Base-by-base conservation (phyloP, 2,888 invertebrate species). In the Globia sparganii region DNA sequence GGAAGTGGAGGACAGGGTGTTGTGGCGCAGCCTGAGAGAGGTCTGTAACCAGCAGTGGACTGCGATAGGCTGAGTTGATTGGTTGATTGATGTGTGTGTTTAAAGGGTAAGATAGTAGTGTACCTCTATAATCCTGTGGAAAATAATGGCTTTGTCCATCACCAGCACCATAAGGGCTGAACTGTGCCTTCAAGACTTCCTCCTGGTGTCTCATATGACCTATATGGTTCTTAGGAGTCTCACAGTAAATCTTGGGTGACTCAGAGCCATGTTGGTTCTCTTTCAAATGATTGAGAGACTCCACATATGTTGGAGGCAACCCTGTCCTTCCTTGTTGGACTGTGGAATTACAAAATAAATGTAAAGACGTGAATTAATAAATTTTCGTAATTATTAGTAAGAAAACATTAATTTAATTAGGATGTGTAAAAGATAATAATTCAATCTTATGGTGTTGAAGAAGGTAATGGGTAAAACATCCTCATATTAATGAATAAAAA, bases 131-230 rank as follows among this genome's bases (percentile, higher is more conserved):
- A 37, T 96, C 95, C 80, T 94, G 96, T 77, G 93, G 94, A 84
- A 89, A 95, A 81, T 92, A 95, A 87, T 95, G 91, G 80, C 94
- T 96, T 76, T 95, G 96, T n/a, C 95, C 95, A 92, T 96, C 96
- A 11, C 96, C 96, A 83, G 94, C 96, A 37, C 94, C 96, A 89
- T 94, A 95, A 0, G 95, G 94, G 78, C 92, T 96, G 77, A 92
- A 95, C 46, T 92, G 90, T 4, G 92, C 84, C 86, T 95, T 95
- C 2, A 92, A 83, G 0, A 89, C 87, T n/a, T 96, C 95, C 49
- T 95, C 95, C 53, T 93, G 93, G 69, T 89, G 92, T 53, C 92
- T 89, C 58, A 91, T 81, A 58, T 93, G 93, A 49, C 91, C 87
- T 49, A 91, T 88, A 75, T 95, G 93, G 86, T 92, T 94, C 74